Conservation (phyloP, 2,797 vertebrate genomes). For the Bradypus variegatus region DNA sequence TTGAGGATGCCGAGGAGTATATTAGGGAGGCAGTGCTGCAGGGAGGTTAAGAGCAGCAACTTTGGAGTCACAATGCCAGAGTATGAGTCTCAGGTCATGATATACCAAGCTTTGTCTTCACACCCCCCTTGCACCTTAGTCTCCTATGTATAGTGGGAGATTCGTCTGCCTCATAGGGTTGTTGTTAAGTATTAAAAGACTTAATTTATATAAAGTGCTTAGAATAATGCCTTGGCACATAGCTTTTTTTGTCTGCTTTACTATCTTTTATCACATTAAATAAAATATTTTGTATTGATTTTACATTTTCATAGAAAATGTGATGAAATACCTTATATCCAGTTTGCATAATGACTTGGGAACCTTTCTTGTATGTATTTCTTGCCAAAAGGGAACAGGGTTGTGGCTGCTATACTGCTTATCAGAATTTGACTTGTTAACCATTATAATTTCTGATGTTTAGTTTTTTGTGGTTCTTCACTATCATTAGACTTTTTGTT, state of each 20-base stretch:
- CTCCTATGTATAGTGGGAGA: background rate
- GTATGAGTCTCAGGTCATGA: background rate
- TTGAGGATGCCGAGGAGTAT: background rate
- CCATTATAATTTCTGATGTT: background rate
- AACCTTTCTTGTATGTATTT: background rate
- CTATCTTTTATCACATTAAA: background rate
- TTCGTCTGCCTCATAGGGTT: background rate
- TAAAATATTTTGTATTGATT: conserved; percentile 16
- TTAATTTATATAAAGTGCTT: background rate
- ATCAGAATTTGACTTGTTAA: conserved; percentile 1
- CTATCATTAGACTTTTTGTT: conserved; percentile 30
- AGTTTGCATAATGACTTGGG: background rate
- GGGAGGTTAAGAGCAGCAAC: background rate
- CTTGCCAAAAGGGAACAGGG: background rate
- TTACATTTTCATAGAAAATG: background rate
- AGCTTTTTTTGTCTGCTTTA: background rate
- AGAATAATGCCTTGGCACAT: background rate
- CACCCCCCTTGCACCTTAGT: background rate
- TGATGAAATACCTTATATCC: background rate
- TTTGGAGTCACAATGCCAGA: background rate
- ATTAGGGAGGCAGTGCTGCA: too few species aligned
- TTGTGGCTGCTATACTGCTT: background rate
- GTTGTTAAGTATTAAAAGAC: background rate
- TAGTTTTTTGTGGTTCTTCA: conserved; percentile 23
- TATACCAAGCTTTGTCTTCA: background rate